Evolutionary conservation across 1,140 invertebrate genomes (phyloP).

Genomic region (Tenebrio molitor): DNA sequence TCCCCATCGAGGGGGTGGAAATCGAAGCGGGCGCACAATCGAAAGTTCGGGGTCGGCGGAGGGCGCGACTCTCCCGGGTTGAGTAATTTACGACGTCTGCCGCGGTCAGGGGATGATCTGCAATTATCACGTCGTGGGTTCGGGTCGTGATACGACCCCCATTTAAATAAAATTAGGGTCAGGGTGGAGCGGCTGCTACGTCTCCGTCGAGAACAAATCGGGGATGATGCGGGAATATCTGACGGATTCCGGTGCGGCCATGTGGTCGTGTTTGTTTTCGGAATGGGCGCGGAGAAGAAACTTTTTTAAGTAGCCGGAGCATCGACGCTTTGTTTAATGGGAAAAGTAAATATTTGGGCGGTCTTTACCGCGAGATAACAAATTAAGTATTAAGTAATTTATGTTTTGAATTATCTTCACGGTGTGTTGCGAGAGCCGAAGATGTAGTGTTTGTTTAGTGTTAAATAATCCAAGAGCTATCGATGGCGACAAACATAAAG

Average conservation of each 20-base stretch:
- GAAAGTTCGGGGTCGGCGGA: too few species aligned
- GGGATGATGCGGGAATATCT: constrained; percentile 5
- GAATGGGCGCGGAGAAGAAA: background rate
- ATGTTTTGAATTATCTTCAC: constrained; percentile 22
- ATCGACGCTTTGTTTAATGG: constrained; percentile 30
- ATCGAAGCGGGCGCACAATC: too few species aligned
- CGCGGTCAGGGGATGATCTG: background rate
- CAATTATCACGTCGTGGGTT: background rate
- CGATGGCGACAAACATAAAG: constrained; percentile 28
- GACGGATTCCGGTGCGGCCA: background rate
- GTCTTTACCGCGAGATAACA: constrained; percentile 37
- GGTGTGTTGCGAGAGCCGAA: background rate
- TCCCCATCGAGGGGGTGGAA: too few species aligned
- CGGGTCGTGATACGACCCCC: background rate
- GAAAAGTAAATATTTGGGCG: constrained; percentile 28
- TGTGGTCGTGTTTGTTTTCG: constrained; percentile 10
- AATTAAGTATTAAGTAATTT: constrained; percentile 39
- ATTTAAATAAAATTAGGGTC: constrained; percentile 2
- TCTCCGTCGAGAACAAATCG: background rate
- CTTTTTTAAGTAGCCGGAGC: constrained; percentile 21
- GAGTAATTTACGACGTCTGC: background rate
- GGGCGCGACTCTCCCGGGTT: too few species aligned
- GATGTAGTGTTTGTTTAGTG: constrained; percentile 4
- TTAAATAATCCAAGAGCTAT: constrained; percentile 25
- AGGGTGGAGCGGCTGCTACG: background rate